These are phyloP conservation scores for Eptatretus burgeri DNA, from an alignment of 2,113 vertebrate species.

Conservation along the genomic window DNA sequence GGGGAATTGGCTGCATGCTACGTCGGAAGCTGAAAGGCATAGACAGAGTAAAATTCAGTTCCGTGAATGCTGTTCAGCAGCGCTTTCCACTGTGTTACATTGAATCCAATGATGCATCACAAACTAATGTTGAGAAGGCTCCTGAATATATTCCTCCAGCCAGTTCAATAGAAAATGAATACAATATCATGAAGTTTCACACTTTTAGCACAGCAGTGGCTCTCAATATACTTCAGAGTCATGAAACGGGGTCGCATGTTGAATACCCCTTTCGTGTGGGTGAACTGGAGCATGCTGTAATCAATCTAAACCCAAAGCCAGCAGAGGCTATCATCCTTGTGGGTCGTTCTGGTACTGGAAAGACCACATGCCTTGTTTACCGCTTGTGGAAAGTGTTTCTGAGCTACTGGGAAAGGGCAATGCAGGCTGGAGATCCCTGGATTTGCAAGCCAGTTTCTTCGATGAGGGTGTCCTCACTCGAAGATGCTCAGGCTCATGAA, in stretches of 20 bases:
- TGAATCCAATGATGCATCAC: not conserved
- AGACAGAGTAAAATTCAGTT: constrained; percentile 12
- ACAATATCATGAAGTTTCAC: constrained; percentile 37
- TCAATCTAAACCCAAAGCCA: constrained; percentile 25
- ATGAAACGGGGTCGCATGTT: constrained; percentile 14
- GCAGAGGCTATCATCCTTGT: constrained; percentile 33
- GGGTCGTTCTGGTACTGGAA: constrained; percentile 32
- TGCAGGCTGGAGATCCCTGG: constrained; percentile 17
- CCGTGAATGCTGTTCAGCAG: constrained; percentile 14
- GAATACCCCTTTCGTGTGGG: constrained; percentile 39
- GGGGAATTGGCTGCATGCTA: constrained; percentile 24
- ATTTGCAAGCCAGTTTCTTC: constrained; percentile 11
- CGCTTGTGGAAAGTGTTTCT: constrained; percentile 33
- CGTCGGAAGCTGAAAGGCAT: constrained; percentile 31
- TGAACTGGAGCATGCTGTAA: constrained; percentile 27
- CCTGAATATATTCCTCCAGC: constrained; percentile 28
- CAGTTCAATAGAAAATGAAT: constrained; percentile 25
- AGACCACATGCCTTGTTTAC: constrained; percentile 34
- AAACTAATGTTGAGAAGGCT: constrained; percentile 13
- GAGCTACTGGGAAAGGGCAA: constrained; percentile 23
- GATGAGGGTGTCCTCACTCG: not conserved
- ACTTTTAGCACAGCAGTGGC: constrained; percentile 40
- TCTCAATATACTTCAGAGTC: constrained; percentile 26
- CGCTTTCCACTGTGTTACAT: constrained; percentile 24
- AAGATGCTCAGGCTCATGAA: no score